Evolutionary conservation across 2,797 vertebrate genomes (phyloP).

Genomic region (Enteromius trimaculatus): DNA sequence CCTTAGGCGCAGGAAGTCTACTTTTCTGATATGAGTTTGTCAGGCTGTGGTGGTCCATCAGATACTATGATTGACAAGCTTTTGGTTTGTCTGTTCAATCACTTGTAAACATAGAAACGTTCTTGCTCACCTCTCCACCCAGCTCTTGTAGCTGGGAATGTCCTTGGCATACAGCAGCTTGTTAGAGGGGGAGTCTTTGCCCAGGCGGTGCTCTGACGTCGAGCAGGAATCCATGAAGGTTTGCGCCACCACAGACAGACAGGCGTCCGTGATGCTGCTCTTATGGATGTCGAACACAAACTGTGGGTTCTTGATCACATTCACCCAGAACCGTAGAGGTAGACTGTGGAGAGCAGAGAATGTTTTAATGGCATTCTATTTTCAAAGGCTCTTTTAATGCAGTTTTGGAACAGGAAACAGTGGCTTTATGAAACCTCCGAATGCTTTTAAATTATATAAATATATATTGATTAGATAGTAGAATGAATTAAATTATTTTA

Average conservation of each 20-base stretch:
- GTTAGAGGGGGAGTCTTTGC: slow-evolving; percentile 97
- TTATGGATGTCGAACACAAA: slow-evolving; percentile 99
- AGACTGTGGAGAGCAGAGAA: slow-evolving; percentile 77
- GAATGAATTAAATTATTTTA: neutral
- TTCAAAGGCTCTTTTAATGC: slow-evolving; percentile 11
- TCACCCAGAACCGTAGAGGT: slow-evolving; percentile 98
- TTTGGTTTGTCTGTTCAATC: neutral
- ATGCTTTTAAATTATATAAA: neutral
- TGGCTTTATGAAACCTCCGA: neutral
- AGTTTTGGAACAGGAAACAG: neutral
- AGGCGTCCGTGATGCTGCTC: slow-evolving; percentile 96
- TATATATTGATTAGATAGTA: slow-evolving; percentile 1
- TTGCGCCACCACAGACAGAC: slow-evolving; percentile 95
- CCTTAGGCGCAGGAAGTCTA: neutral
- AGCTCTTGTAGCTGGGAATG: slow-evolving; percentile 98
- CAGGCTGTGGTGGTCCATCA: neutral
- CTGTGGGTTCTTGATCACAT: slow-evolving; percentile 98
- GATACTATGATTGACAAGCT: neutral
- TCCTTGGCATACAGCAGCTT: slow-evolving; percentile 99
- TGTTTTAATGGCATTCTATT: neutral
- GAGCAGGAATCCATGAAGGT: slow-evolving; percentile 99
- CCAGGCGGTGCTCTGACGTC: slow-evolving; percentile 96
- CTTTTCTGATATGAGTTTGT: neutral
- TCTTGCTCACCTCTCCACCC: slow-evolving; percentile 86
- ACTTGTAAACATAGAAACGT: neutral